Evolutionary conservation across 2,888 invertebrate genomes (phyloP).

Genomic region (Eristalinus sepulchralis): DNA sequence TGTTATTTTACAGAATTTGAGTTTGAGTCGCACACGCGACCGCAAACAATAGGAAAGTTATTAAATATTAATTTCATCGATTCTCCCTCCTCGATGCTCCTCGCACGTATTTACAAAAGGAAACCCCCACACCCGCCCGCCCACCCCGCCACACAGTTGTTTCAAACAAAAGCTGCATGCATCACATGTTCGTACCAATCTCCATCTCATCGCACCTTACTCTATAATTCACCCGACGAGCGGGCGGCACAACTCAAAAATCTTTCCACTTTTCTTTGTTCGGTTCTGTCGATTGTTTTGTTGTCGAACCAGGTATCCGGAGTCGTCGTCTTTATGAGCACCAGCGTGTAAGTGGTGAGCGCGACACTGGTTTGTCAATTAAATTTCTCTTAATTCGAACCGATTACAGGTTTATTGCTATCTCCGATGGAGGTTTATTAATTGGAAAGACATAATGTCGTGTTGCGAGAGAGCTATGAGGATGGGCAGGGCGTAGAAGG

Average conservation of each 20-base stretch:
- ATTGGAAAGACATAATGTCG: conserved; percentile 65
- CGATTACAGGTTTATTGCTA: conserved; percentile 68
- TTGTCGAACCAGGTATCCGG: conserved; percentile 63
- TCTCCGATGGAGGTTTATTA: conserved; percentile 63
- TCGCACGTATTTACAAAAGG: neutral
- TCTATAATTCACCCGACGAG: conserved; percentile 42
- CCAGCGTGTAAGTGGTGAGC: neutral
- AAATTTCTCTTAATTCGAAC: conserved; percentile 66
- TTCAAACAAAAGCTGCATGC: conserved; percentile 18
- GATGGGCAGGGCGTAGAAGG: conserved; percentile 66
- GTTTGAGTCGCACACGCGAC: neutral
- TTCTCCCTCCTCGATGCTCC: neutral
- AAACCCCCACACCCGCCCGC: neutral
- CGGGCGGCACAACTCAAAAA: conserved; percentile 22
- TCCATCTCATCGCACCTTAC: conserved; percentile 25
- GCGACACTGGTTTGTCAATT: conserved; percentile 23
- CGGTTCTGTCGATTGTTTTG: neutral
- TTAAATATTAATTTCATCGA: neutral
- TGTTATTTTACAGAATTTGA: neutral
- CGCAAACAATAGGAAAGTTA: neutral
- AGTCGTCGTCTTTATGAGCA: neutral
- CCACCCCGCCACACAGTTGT: neutral
- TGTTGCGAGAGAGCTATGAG: conserved; percentile 65
- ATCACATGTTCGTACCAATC: conserved; percentile 58
- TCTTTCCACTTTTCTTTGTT: neutral